phyloP scores from a whole-genome alignment of 53 echinoderm and acorn worm species.

The Astropecten irregularis region DNA sequence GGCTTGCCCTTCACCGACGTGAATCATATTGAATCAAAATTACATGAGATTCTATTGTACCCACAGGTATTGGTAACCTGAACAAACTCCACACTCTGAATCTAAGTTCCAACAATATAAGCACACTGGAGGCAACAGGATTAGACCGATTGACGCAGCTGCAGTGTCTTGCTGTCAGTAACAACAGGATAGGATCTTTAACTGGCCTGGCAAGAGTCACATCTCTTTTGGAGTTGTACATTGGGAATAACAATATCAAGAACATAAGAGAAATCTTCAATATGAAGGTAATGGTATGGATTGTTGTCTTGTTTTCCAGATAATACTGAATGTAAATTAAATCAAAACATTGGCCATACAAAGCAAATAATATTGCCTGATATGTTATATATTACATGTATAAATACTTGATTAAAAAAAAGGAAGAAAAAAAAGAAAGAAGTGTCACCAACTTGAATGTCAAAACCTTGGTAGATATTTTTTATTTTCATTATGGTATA shows the following conservation, averaged over 20 bases:
- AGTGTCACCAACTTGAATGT: no score
- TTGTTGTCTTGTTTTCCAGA: background rate
- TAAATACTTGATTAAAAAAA: no score
- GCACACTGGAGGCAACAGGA: conserved; percentile 80
- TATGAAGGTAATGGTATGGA: conserved; percentile 71
- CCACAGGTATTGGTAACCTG: conserved; percentile 83
- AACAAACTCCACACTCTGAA: conserved; percentile 84
- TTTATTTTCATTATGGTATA: no score
- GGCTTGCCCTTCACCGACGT: no score
- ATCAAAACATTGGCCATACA: no score
- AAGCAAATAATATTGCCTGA: no score
- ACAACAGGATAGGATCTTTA: conserved; percentile 84
- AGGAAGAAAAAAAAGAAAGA: background rate
- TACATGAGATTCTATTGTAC: no score
- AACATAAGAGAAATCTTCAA: conserved; percentile 96
- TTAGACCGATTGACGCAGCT: conserved; percentile 78
- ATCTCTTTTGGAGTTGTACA: conserved; percentile 91
- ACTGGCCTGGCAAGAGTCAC: conserved; percentile 73
- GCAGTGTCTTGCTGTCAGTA: conserved; percentile 87
- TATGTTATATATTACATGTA: no score
- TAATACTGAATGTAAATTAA: no score
- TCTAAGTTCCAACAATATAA: conserved; percentile 81
- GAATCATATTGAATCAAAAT: no score
- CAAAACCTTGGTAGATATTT: no score
- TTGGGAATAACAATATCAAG: conserved; percentile 90